Evolutionary conservation across 1,140 invertebrate species (phyloP), one percentile per base, ranked within the genome.

Genomic region (Hyles euphorbiae): DNA sequence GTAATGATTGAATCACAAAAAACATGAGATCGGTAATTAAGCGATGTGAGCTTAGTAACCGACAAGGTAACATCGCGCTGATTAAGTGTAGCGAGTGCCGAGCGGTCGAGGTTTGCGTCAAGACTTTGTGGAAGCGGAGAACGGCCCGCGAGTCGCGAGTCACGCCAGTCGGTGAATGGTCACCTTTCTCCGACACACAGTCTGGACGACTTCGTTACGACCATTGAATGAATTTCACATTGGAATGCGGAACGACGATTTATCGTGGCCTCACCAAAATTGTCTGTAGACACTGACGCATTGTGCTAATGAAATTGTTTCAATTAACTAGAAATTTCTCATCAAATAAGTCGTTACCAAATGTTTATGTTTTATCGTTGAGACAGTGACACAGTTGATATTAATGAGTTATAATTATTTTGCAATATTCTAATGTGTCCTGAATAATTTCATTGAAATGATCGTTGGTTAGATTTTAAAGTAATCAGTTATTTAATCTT

Each of bases 121-220:
- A 40, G 36, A 40, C 36, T 40, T 52, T 52, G 56, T 66, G 56
- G 60, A 56, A 66, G 63, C 56, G 56, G 53, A 72, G 72, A 56
- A 67, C 65, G 70, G 62, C 68, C 74, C 77, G 70, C 60, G 56
- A 66, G 56, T 65, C 77, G 70, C 60, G 60, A 66, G 56, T 65
- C 60, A 59, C 56, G 61, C 57, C 67, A 62, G 57, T 62, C 76
- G 78, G 84, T 85, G 82, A 85, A 83, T 84, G 84, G 82, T 83
- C 84, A 87, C 84, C 84, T 87, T 85, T 87, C 84, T 84, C 84
- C 84, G 82, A 79, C 82, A 76, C 76, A 79, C 79, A 71, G 84
- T 85, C 82, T 87, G 83, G 84, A 80, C 81, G 71, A 73, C 67
- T 76, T 75, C 71, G 74, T 69, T 78, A 70, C 74, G 74, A 72